Percentiles rank a stretch among this genome's conserved stretches.
phyloP scores from a whole-genome alignment of 2,888 invertebrate species.

The Cheilosia pagana region DNA sequence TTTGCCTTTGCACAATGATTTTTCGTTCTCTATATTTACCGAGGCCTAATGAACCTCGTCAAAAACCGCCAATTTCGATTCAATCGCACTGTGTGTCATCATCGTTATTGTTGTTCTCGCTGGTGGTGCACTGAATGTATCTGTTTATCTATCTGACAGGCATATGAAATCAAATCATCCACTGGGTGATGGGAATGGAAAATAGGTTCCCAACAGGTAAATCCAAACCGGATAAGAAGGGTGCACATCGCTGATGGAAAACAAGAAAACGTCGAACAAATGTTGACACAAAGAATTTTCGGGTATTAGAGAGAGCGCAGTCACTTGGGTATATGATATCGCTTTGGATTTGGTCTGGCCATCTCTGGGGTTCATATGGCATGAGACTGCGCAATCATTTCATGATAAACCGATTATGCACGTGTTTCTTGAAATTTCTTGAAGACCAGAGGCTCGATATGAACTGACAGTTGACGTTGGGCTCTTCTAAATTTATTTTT shows the following conservation, averaged over 20 bases:
- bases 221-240: conserved; percentile 47
- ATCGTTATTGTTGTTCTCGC: conserved; percentile 28
- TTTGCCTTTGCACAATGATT: conserved; percentile 54
- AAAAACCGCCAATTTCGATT: conserved; percentile 69
- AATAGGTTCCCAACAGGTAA: conserved; percentile 68
- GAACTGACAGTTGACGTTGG: too few species aligned
- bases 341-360: conserved; percentile 20
- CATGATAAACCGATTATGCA: conserved; percentile 49
- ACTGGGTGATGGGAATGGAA: conserved; percentile 3
- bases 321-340: not conserved
- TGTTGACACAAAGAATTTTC: conserved; percentile 65
- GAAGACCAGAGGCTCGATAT: not conserved
- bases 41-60: conserved; percentile 75
- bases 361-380: conserved; percentile 9
- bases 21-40: conserved; percentile 52
- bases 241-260: conserved; percentile 10
- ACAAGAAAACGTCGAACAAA: conserved; percentile 25
- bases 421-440: conserved; percentile 21
- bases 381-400: conserved; percentile 17
- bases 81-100: conserved; percentile 38
- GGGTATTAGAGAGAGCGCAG: conserved; percentile 20
- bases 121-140: not conserved
- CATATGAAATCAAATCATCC: conserved; percentile 42
- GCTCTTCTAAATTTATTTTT: too few species aligned
- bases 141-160: conserved; percentile 48